phyloP scores from a whole-genome alignment of 2,888 invertebrate species.

The Leptopterna dolabrata region DNA sequence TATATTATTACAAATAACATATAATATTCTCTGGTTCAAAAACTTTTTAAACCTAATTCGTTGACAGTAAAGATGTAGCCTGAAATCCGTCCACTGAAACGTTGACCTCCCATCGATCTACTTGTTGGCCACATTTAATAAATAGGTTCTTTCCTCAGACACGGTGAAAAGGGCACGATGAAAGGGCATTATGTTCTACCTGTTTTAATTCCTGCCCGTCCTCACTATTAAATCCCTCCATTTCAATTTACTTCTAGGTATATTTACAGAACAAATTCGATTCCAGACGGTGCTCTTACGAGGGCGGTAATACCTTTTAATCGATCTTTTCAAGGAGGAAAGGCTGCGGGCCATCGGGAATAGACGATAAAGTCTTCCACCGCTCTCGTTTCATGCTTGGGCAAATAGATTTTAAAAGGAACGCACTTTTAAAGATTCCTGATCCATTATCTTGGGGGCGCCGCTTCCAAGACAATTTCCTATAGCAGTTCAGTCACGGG shows the following conservation, averaged over 20 bases:
- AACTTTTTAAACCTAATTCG: neutral
- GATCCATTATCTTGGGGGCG: conserved; percentile 18
- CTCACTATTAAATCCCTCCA: neutral
- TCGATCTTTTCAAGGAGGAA: neutral
- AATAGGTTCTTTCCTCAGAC: neutral
- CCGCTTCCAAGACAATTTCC: conserved; percentile 5
- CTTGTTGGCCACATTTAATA: neutral
- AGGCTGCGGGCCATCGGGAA: neutral
- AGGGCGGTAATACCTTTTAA: neutral
- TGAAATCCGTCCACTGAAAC: neutral
- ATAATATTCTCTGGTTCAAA: neutral
- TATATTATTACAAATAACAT: no score
- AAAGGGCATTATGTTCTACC: neutral
- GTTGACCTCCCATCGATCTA: neutral
- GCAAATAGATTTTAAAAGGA: conserved; percentile 28
- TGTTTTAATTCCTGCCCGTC: neutral
- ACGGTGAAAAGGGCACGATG: neutral
- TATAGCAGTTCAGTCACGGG: neutral
- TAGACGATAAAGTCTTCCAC: neutral
- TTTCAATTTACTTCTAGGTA: neutral
- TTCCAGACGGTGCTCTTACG: neutral
- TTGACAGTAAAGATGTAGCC: no score
- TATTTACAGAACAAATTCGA: neutral
- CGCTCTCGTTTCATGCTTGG: conserved; percentile 3
- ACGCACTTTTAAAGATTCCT: neutral